These are phyloP conservation scores for Drosophila ohnishii DNA, from an alignment of 1,140 invertebrate genomes.

Conservation along the genomic window DNA sequence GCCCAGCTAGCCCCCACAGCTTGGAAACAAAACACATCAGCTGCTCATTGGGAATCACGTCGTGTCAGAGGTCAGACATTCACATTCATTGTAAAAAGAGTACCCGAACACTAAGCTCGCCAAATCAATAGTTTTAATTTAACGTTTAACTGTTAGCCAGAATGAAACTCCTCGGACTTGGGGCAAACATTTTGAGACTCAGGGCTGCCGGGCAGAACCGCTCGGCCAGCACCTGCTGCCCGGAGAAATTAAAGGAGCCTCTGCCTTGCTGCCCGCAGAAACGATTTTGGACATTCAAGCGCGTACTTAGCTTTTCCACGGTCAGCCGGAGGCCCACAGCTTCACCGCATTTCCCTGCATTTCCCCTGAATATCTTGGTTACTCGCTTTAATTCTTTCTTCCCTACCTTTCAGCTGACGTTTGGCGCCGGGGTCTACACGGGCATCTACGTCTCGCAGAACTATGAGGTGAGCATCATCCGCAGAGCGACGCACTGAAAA, in stretches of 20 bases:
- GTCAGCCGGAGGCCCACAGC: slow-evolving; percentile 34
- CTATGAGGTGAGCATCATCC: slow-evolving; percentile 87
- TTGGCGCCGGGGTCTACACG: slow-evolving; percentile 89
- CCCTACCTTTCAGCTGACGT: slow-evolving; percentile 87
- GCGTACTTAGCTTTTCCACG: slow-evolving; percentile 35
- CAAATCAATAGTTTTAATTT: slow-evolving; percentile 32
- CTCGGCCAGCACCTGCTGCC: slow-evolving; percentile 16
- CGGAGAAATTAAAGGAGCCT: slow-evolving; percentile 18
- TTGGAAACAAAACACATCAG: slow-evolving; percentile 1
- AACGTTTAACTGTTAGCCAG: slow-evolving; percentile 23
- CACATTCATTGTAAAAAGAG: not conserved
- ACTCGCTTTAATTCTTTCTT: not conserved
- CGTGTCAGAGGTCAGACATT: not conserved
- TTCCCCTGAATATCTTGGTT: not conserved
- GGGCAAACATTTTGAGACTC: slow-evolving; percentile 37
- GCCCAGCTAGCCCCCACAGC: not conserved
- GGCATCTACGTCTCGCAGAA: slow-evolving; percentile 92
- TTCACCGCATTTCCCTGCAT: not conserved
- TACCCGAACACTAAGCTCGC: slow-evolving; percentile 17
- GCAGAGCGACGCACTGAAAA: not conserved
- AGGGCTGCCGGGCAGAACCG: not conserved
- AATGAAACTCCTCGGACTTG: slow-evolving; percentile 60
- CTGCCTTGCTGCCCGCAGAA: slow-evolving; percentile 49
- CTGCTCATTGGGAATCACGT: slow-evolving; percentile 15
- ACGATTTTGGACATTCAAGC: slow-evolving; percentile 40